Base-by-base conservation (phyloP, 2,797 vertebrate species). In the Vespertilio murinus region DNA sequence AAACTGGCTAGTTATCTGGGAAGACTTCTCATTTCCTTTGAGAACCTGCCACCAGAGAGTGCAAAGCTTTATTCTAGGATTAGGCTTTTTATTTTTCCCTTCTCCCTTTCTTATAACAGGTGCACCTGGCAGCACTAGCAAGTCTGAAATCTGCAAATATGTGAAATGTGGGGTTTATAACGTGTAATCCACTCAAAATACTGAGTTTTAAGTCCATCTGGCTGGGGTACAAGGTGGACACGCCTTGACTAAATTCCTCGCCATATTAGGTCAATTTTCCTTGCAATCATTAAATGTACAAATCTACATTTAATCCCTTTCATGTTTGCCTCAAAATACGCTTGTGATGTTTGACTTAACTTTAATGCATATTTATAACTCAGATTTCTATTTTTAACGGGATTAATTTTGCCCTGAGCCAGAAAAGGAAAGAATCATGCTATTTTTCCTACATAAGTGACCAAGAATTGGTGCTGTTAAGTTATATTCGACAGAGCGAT, bases 321-420 rank as follows among this genome's bases (percentile, higher is more conserved):
- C 38, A 69, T 88, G 83, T 73, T 79, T 84, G 71, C 78, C 25
- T 95, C 70, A 75, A 70, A 95, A 75, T 33, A 87, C 54, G 81
- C 77, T 64, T 74, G 56, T 61, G 74, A 45, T 88, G 64, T 94
- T 88, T 90, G 74, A 90, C 49, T 95, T 70, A 64, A 82, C 56
- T 91, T 91, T 47, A 95, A 94, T 89, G 20, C 20, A 54, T 88
- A 91, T 91, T 93, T 94, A 88, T 74, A 95, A 81, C 81, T 88
- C 42, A 42, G 54, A 70, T 90, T 93, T 86, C 80, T 90, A 33
- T 65, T 91, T 81, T 61, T 90, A 91, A 90, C 69, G 87, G 65
- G 75, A 96, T 95, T 94, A 59, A 61, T 93, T 92, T 73, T 59
- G 64, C 42, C 88, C 65, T 90, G 69, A 92, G 85, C 17, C 28